Percentiles rank a stretch among this genome's conserved stretches.
These are phyloP conservation scores for Muntiacus reevesi DNA, from an alignment of 2,113 vertebrate genomes.

Conservation along the genomic window DNA sequence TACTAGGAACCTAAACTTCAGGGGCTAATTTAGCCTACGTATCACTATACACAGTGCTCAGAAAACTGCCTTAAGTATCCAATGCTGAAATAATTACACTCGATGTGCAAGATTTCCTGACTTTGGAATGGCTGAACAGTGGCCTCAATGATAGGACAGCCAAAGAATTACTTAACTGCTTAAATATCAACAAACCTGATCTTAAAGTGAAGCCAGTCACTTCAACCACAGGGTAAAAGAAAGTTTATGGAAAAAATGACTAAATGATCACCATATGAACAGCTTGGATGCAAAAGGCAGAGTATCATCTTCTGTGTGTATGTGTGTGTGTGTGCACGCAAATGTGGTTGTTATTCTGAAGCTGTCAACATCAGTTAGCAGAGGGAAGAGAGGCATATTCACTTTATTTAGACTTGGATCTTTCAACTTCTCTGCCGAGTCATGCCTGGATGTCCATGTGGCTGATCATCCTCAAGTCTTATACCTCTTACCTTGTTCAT, in stretches of 20 bases:
- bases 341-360: background rate
- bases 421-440: background rate
- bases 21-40: background rate
- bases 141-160: background rate
- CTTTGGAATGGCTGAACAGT: background rate
- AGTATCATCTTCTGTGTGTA: background rate
- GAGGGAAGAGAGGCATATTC: background rate
- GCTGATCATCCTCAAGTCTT: background rate
- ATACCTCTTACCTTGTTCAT: background rate
- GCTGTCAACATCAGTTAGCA: background rate
- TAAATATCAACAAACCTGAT: background rate
- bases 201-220: background rate
- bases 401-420: background rate
- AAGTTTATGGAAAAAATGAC: background rate
- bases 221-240: background rate
- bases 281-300: background rate
- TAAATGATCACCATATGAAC: background rate
- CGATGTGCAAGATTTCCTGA: background rate
- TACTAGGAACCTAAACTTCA: background rate
- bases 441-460: background rate
- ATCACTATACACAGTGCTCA: background rate
- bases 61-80: background rate
- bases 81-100: background rate
- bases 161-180: slow-evolving; percentile 27
- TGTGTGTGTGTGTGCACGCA: fast-evolving